Evolutionary conservation across 2,113 vertebrate species (phyloP).

Genomic region (Andinoacara biseriatus): DNA sequence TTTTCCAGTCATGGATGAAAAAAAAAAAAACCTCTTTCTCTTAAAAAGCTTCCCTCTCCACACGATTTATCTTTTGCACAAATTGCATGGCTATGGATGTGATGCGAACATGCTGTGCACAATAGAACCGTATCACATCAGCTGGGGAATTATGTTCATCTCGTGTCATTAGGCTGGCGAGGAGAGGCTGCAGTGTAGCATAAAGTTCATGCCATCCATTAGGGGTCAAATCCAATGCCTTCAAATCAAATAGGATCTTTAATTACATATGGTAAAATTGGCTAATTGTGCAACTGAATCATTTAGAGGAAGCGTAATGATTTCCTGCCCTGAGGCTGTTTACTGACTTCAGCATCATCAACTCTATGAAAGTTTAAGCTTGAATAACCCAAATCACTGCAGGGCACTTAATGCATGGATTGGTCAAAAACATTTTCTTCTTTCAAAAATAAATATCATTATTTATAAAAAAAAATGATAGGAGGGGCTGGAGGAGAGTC

Average conservation of each 20-base stretch:
- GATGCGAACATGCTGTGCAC: slow-evolving; percentile 15
- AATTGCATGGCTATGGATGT: slow-evolving; percentile 5
- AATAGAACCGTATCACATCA: background rate
- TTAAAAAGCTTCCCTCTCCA: slow-evolving; percentile 29
- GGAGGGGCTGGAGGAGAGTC: too few species aligned
- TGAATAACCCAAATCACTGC: background rate
- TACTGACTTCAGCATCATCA: slow-evolving; percentile 19
- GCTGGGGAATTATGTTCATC: slow-evolving; percentile 11
- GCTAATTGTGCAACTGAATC: slow-evolving; percentile 55
- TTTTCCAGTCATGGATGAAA: slow-evolving; percentile 66
- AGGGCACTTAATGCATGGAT: background rate
- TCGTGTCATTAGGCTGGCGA: slow-evolving; percentile 33
- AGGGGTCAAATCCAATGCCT: slow-evolving; percentile 57
- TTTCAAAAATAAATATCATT: too few species aligned
- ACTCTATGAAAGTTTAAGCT: background rate
- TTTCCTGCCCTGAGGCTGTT: slow-evolving; percentile 8
- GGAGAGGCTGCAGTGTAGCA: background rate
- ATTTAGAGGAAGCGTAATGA: slow-evolving; percentile 48
- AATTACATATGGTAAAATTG: slow-evolving; percentile 49
- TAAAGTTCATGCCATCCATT: slow-evolving; percentile 15
- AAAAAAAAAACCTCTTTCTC: background rate
- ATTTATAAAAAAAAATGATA: too few species aligned
- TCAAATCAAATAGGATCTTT: slow-evolving; percentile 44
- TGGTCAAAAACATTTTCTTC: background rate
- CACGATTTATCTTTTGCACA: slow-evolving; percentile 46